These are phyloP conservation scores for Enchytraeus crypticus DNA, from an alignment of 2,888 invertebrate species.

Conservation along the genomic window DNA sequence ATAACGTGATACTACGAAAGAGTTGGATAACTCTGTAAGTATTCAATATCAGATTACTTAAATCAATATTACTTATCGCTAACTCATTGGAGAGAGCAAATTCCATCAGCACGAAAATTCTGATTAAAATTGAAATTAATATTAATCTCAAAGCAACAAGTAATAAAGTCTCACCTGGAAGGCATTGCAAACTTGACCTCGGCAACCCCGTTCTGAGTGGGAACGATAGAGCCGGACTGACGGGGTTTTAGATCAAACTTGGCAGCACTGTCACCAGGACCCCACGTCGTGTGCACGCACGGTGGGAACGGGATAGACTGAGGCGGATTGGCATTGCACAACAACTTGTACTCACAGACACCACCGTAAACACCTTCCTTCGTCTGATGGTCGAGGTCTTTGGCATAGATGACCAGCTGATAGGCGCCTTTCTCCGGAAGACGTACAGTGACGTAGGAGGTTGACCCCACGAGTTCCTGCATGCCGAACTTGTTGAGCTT, in stretches of 20 bases:
- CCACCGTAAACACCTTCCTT: slow-evolving; percentile 47
- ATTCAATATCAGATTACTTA: too few species aligned
- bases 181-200: slow-evolving; percentile 37
- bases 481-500: slow-evolving; percentile 41
- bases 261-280: slow-evolving; percentile 41
- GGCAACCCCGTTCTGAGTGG: slow-evolving; percentile 41
- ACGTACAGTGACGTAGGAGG: slow-evolving; percentile 44
- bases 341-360: slow-evolving; percentile 48
- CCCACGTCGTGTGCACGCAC: slow-evolving; percentile 47
- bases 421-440: slow-evolving; percentile 46
- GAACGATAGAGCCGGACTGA: slow-evolving; percentile 40
- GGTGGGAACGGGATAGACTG: slow-evolving; percentile 46
- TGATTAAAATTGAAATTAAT: too few species aligned
- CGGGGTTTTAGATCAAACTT: slow-evolving; percentile 42
- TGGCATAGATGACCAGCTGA: slow-evolving; percentile 47
- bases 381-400: slow-evolving; percentile 41
- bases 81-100: too few species aligned
- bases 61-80: too few species aligned
- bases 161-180: not conserved
- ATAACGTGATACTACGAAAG: too few species aligned
- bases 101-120: too few species aligned
- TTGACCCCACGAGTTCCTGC: slow-evolving; percentile 45
- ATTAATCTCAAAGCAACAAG: too few species aligned
- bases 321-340: slow-evolving; percentile 35
- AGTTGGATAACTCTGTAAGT: too few species aligned